A percentile compares a stretch with the other conserved stretches of the same genome.
These are phyloP conservation scores for Caenorhabditis virilis DNA, from an alignment of 2,888 invertebrate genomes.

Conservation along the genomic window DNA sequence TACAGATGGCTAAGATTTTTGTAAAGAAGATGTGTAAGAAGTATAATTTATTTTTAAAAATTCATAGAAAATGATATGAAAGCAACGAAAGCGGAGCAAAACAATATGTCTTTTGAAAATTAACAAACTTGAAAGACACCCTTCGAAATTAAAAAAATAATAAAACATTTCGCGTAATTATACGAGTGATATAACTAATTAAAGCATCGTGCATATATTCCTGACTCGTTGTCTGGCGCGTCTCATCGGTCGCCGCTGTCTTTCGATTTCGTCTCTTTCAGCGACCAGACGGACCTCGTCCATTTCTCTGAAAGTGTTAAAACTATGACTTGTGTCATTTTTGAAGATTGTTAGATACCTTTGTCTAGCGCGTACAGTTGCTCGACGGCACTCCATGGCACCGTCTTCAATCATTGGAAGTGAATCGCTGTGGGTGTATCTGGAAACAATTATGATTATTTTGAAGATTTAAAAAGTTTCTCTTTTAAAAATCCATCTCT, in stretches of 20 bases:
- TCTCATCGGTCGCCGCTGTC: constrained; percentile 50
- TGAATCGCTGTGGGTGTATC: constrained; percentile 35
- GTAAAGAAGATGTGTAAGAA: no score
- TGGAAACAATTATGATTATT: constrained; percentile 2
- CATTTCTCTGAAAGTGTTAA: constrained; percentile 33
- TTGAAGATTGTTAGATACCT: constrained; percentile 3
- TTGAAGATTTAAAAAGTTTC: neutral
- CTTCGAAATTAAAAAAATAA: no score
- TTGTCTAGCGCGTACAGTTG: constrained; percentile 42
- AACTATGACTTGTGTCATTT: neutral
- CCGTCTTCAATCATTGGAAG: constrained; percentile 58
- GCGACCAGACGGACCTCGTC: constrained; percentile 36
- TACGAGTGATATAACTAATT: no score
- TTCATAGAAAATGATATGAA: no score
- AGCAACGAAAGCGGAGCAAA: no score
- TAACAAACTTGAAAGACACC: no score
- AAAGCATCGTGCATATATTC: constrained; percentile 64
- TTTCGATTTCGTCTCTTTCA: constrained; percentile 41
- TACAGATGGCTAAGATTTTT: no score
- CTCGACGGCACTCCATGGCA: constrained; percentile 46
- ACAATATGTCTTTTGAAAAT: no score
- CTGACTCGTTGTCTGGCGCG: constrained; percentile 62
- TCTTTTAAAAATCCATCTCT: neutral
- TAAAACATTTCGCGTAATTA: no score
- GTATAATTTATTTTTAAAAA: no score